Percentiles rank a stretch among this genome's conserved stretches.
Conservation (phyloP, 2,113 vertebrate species). For the Corythoichthys intestinalis region DNA sequence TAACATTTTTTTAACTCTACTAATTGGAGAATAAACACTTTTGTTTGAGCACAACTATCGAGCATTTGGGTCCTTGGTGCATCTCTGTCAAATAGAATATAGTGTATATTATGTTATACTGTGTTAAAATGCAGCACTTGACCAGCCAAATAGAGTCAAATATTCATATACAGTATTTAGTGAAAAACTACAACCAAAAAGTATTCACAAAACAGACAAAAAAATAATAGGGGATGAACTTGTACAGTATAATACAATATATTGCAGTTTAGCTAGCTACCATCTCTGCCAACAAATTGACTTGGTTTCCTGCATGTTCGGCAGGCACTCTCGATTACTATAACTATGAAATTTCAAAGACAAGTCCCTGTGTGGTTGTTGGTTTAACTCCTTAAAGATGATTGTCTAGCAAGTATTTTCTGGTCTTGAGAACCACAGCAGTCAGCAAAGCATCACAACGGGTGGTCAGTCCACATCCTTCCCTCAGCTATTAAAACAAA, state of each 20-base stretch:
- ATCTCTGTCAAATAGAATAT: too few relatives aligned
- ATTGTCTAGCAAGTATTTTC: conserved; percentile 27
- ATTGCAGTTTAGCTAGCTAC: not conserved
- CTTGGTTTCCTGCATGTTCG: conserved; percentile 9
- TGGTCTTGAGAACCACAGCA: conserved; percentile 43
- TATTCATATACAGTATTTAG: too few relatives aligned
- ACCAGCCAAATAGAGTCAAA: too few relatives aligned
- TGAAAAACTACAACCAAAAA: too few relatives aligned
- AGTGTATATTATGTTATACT: too few relatives aligned
- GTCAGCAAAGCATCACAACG: conserved; percentile 65
- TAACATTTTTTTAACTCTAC: too few relatives aligned
- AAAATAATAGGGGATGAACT: too few relatives aligned
- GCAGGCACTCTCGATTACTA: conserved; percentile 10
- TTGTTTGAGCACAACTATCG: too few relatives aligned
- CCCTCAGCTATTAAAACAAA: conserved; percentile 63
- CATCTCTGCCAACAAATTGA: conserved; percentile 3
- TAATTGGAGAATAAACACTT: too few relatives aligned
- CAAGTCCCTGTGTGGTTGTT: conserved; percentile 30
- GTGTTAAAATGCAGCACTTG: too few relatives aligned
- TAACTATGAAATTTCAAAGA: conserved; percentile 1
- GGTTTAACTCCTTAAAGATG: conserved; percentile 16
- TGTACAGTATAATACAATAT: not conserved
- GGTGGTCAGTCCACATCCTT: conserved; percentile 66
- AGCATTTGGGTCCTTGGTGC: too few relatives aligned
- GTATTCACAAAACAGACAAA: too few relatives aligned